Conservation (phyloP, 2,797 vertebrate genomes). For the Aplochiton taeniatus region DNA sequence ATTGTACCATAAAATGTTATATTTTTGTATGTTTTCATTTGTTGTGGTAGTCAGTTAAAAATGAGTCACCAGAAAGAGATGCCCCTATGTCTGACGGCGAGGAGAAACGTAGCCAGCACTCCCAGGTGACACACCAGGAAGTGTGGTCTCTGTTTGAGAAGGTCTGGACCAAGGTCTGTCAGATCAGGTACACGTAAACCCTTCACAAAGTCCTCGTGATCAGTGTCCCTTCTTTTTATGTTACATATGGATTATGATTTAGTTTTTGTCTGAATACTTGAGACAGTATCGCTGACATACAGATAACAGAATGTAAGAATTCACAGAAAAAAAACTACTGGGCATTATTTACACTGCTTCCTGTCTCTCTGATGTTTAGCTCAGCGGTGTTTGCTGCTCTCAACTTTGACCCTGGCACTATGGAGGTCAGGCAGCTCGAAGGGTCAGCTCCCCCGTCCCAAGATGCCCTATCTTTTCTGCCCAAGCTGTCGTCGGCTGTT, state of each 20-base stretch:
- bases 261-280: no score
- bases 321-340: no score
- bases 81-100: constrained; percentile 63
- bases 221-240: neutral
- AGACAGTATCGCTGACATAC: no score
- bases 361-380: constrained; percentile 41
- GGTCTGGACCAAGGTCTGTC: constrained; percentile 83
- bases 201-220: neutral
- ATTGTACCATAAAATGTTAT: no score
- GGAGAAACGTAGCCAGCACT: constrained; percentile 32
- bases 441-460: constrained; percentile 66
- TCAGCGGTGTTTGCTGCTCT: constrained; percentile 73
- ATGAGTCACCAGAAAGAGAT: constrained; percentile 48
- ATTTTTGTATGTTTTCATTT: no score
- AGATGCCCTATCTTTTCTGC: constrained; percentile 79
- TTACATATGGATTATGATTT: no score
- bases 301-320: no score
- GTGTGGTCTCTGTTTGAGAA: constrained; percentile 89
- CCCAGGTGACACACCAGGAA: constrained; percentile 73
- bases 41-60: constrained; percentile 5
- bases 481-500: constrained; percentile 80
- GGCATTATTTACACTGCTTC: neutral
- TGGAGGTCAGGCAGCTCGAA: constrained; percentile 44
- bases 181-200: constrained; percentile 77
- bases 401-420: constrained; percentile 63